Evolutionary conservation across 2,888 invertebrate genomes (phyloP), one percentile per base, ranked within the genome.

Genomic region (Serrognathus titanus): DNA sequence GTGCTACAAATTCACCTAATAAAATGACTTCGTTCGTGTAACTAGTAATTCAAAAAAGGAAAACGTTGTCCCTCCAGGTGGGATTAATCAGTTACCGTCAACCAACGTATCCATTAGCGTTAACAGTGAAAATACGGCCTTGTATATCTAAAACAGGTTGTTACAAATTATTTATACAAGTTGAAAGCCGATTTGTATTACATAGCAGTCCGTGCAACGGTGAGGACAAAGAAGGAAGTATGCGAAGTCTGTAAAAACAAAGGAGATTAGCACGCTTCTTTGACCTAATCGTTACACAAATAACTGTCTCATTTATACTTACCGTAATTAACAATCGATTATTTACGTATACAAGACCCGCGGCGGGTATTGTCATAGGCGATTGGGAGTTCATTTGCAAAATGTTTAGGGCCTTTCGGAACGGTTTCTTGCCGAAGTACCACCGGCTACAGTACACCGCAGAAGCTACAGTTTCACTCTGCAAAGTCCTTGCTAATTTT

Each of bases 311-410:
- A n/a, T n/a, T n/a, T n/a, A n/a, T n/a, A 47, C 45, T 13, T 51
- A 59, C 61, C 61, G 53, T 52, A n/a, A 61, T 47, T 13, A 57
- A 52, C 31, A 49, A 46, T 7, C 45, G 47, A n/a, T 61, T 61
- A n/a, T 61, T 61, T 5, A 61, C 37, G 11, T 49, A 36, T 1
- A 54, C 35, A 9, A 55, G 46, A 0, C 61, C 61, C 24, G 50
- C 12, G 2, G 61, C 61, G 16, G 58, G 47, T 38, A 61, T 24
- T 31, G 13, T 35, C 24, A 58, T 47, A 4, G 16, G 36, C 11
- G 52, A 54, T 31, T 61, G 58, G 1, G 61, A 49, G 13, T 51
- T 58, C 50, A 56, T 48, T 36, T 45, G 56, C n/a, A 59, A 13
- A 20, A 61, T 52, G 5, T 20, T 31, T 11, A 61, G 20, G 13